Percentiles rank a stretch among this genome's conserved stretches.
Conservation (phyloP, 2,113 vertebrate genomes). For the Erythrocercus mccallii region DNA sequence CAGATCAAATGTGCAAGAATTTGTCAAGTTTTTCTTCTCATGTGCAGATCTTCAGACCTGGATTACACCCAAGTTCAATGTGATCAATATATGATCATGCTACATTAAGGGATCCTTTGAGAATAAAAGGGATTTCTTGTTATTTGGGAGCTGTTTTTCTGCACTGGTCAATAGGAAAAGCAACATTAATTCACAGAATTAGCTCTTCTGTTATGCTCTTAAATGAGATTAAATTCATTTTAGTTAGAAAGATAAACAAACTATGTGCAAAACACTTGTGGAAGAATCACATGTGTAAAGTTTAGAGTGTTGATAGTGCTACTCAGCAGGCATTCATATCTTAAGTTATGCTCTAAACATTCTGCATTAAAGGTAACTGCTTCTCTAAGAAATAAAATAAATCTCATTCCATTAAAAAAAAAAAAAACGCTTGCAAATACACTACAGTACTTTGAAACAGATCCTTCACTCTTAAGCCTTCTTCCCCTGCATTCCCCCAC, state of each 20-base stretch:
- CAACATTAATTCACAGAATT: not conserved
- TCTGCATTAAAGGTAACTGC: not conserved
- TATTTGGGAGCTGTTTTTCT: not conserved
- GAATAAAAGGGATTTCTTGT: not conserved
- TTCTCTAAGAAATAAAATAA: constrained; percentile 21
- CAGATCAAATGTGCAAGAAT: not conserved
- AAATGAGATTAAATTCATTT: not conserved
- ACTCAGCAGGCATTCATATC: not conserved
- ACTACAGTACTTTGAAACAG: constrained; percentile 38
- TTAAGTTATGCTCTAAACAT: not conserved
- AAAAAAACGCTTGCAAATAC: not conserved
- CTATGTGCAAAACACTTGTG: not conserved
- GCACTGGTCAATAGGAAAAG: not conserved
- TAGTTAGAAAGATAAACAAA: not conserved
- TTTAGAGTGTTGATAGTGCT: not conserved
- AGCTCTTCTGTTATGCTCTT: not conserved
- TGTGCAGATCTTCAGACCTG: not conserved
- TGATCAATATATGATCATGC: not conserved
- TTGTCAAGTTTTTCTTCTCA: not conserved
- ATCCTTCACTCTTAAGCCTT: constrained; percentile 11
- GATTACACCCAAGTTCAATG: not conserved
- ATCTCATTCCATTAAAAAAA: not conserved
- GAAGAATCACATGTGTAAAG: not conserved
- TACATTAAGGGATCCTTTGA: not conserved
- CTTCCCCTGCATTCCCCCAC: not conserved